Conservation (phyloP, 2,888 invertebrate species). For the Dinocampus coccinellae region DNA sequence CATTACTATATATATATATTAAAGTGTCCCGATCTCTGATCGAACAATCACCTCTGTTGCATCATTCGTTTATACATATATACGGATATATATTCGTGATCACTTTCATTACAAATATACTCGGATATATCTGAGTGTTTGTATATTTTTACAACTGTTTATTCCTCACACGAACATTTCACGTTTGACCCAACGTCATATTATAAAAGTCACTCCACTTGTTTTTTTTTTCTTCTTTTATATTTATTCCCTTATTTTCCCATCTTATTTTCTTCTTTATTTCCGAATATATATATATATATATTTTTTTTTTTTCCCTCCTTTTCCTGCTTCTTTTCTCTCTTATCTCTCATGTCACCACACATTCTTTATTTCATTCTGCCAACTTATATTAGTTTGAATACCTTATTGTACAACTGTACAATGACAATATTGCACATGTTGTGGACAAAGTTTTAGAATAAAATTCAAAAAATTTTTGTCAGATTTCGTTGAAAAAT, state of each 20-base stretch:
- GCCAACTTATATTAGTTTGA: not conserved
- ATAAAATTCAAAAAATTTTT: not conserved
- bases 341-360: not conserved
- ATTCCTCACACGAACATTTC: constrained; percentile 13
- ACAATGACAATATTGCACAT: not conserved
- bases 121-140: not conserved
- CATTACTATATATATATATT: not conserved
- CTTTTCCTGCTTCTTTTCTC: not conserved
- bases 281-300: not conserved
- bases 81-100: constrained; percentile 25
- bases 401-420: not conserved
- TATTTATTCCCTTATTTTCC: constrained; percentile 7
- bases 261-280: constrained; percentile 4
- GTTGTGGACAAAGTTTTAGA: not conserved
- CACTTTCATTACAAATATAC: constrained; percentile 17
- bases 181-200: constrained; percentile 27
- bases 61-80: constrained; percentile 7
- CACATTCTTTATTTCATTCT: not conserved
- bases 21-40: constrained; percentile 1
- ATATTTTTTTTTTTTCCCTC: not conserved
- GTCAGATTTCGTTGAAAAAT: not conserved
- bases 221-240: not conserved
- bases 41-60: constrained; percentile 3
- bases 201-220: not conserved
- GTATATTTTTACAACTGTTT: not conserved